Base-by-base conservation (phyloP, 1,140 invertebrate genomes). In the Leptopilina clavipes region DNA sequence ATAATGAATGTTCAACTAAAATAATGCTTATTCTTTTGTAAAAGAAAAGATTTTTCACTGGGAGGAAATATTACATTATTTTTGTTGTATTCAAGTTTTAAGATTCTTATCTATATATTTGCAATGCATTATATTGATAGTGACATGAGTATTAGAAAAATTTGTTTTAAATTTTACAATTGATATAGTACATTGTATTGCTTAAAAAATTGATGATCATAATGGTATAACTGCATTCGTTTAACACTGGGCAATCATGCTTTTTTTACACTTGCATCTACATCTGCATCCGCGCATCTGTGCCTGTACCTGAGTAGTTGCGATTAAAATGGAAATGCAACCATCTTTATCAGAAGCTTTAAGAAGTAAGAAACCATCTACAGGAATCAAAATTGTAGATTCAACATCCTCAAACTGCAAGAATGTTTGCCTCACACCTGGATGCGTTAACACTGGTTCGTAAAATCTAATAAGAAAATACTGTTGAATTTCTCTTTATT, bases 391-490 rank as follows among this genome's bases (percentile, higher is more conserved):
- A 6, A 70, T 80, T 8, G 45, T 83, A 8, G 37, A 84, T 37
- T 65, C 59, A 76, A 78, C 79, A 19, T 79, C 37, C 37, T 40
- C 74, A 1, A 48, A 72, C 37, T 52, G 82, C 0, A 79, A 86
- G 12, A 85, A 92, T 25, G 76, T 94, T 6, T 95, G 94, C 82
- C 87, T 92, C 37, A 90, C 91, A 1, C 88, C 93, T 31, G 94
- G 93, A 79, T 95, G 94, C 87, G 89, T 95, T 70, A 93, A 94
- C 80, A 93, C 94, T 79, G 92, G 92, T 93, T 56, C 65, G 86
- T 85, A 7, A 25, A 37, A 11, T 71, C 25, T 43, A 44, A n/a
- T n/a, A n/a, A n/a, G n/a, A n/a, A n/a, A n/a, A n/a, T n/a, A n/a
- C n/a, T n/a, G n/a, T 73, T 54, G 31, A 71, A 19, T 19, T 18